These are phyloP conservation scores for Whitmania pigra DNA, from an alignment of 1,140 invertebrate genomes.

Conservation along the genomic window DNA sequence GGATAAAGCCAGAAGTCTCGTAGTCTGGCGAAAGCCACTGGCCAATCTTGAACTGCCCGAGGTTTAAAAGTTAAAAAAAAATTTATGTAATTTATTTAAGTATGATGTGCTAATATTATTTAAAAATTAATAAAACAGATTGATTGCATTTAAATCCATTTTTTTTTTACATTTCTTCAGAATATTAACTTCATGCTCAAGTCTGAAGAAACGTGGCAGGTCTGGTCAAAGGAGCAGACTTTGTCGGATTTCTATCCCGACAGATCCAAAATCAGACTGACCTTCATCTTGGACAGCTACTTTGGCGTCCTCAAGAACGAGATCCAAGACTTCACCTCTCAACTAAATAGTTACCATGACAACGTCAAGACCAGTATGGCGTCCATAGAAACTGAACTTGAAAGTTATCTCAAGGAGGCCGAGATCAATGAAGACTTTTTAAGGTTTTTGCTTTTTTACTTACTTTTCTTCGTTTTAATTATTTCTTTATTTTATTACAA, in stretches of 20 bases:
- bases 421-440: constrained; percentile 7
- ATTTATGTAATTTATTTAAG: not conserved
- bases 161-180: not conserved
- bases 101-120: too few species aligned
- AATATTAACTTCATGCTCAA: not conserved
- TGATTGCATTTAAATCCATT: not conserved
- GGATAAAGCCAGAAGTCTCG: not conserved
- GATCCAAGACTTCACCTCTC: not conserved
- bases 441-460: not conserved
- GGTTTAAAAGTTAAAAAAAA: not conserved
- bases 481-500: too few species aligned
- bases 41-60: constrained; percentile 13
- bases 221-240: not conserved
- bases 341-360: not conserved
- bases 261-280: constrained; percentile 1
- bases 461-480: not conserved
- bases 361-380: not conserved
- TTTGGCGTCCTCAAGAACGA: not conserved
- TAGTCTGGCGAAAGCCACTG: constrained; percentile 8
- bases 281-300: constrained; percentile 3
- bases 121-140: too few species aligned
- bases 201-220: not conserved
- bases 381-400: not conserved
- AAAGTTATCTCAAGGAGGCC: not conserved
- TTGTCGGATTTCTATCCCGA: not conserved